phyloP scores from a whole-genome alignment of 2,888 invertebrate species.

The Phyllotreta cruciferae region DNA sequence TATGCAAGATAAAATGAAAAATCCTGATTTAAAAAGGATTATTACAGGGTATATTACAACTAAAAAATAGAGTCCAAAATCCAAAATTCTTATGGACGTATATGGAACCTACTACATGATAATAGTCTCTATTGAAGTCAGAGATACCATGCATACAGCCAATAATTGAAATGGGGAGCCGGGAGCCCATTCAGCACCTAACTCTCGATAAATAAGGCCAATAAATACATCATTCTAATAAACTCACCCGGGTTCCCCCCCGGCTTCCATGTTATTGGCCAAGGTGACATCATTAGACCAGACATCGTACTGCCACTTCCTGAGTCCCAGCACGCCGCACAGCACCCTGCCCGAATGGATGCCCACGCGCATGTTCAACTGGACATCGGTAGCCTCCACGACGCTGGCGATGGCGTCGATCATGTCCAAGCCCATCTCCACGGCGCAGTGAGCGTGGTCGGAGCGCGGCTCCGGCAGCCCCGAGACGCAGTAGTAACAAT shows the following conservation, averaged over 20 bases:
- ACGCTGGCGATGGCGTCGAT: slow-evolving; percentile 87
- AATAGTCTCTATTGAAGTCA: background rate
- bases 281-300: slow-evolving; percentile 93
- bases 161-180: too few species aligned
- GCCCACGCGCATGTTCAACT: slow-evolving; percentile 91
- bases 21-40: too few species aligned
- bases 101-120: background rate
- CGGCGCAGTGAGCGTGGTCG: slow-evolving; percentile 92
- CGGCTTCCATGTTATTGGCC: slow-evolving; percentile 89
- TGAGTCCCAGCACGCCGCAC: slow-evolving; percentile 87
- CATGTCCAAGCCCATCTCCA: slow-evolving; percentile 87
- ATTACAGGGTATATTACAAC: too few species aligned
- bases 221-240: background rate
- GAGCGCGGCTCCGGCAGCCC: slow-evolving; percentile 89
- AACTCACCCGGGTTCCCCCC: slow-evolving; percentile 85
- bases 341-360: slow-evolving; percentile 90
- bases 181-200: background rate
- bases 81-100: too few species aligned
- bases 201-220: background rate
- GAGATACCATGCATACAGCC: too few species aligned
- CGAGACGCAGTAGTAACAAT: slow-evolving; percentile 93
- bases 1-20: too few species aligned
- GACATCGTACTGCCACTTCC: slow-evolving; percentile 95
- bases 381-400: slow-evolving; percentile 91
- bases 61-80: too few species aligned